Conservation (phyloP, 2,113 vertebrate genomes). For the Notothenia rossii region DNA sequence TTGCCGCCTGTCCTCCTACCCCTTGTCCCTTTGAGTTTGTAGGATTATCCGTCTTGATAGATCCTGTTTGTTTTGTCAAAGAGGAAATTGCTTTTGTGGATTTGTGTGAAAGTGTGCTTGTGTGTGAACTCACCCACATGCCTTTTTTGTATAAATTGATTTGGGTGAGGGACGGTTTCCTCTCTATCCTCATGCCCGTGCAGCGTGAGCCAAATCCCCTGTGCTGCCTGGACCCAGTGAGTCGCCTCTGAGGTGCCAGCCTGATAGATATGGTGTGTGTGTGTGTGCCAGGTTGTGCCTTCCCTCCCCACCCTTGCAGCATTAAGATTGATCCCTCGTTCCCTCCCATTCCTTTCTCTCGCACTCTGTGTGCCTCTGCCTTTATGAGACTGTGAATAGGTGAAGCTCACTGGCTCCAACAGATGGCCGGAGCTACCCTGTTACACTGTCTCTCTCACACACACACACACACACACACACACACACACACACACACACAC, state of each 20-base stretch:
- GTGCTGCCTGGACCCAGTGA: conserved; percentile 53
- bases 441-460: conserved; percentile 58
- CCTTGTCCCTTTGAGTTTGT: conserved; percentile 61
- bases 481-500: neutral
- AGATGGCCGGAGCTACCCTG: conserved; percentile 79
- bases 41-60: conserved; percentile 63
- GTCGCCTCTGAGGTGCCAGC: conserved; percentile 73
- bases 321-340: conserved; percentile 81
- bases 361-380: conserved; percentile 73
- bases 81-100: conserved; percentile 63
- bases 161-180: conserved; percentile 39
- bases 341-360: conserved; percentile 82
- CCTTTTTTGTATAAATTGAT: conserved; percentile 48
- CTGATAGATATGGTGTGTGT: conserved; percentile 65
- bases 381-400: conserved; percentile 83
- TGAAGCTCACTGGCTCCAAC: conserved; percentile 79
- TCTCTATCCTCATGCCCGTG: conserved; percentile 47
- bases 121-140: conserved; percentile 12
- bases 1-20: conserved; percentile 39
- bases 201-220: conserved; percentile 49
- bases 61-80: conserved; percentile 63
- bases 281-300: conserved; percentile 58
- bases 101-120: conserved; percentile 29
- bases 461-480: neutral
- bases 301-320: conserved; percentile 68